These are phyloP conservation scores for Heterochromis multidens DNA, from an alignment of 2,113 vertebrate genomes.

Conservation along the genomic window DNA sequence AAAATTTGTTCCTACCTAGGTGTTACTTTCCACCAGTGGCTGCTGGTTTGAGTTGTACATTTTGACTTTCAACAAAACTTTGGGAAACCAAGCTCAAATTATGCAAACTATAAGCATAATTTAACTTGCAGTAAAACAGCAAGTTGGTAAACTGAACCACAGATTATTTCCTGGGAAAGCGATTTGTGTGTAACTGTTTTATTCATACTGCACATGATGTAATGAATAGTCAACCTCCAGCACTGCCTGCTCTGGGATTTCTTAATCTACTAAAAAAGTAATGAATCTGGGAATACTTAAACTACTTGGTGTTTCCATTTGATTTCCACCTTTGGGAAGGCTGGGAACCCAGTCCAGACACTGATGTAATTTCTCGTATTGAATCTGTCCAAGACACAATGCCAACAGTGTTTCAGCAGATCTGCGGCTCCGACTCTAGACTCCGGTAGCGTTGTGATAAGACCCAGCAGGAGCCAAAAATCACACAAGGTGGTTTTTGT, in stretches of 20 bases:
- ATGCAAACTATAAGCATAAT: neutral
- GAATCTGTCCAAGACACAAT: slow-evolving; percentile 52
- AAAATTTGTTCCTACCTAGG: neutral
- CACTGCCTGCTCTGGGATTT: neutral
- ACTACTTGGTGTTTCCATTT: slow-evolving; percentile 21
- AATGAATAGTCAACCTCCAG: slow-evolving; percentile 32
- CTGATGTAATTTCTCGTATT: slow-evolving; percentile 56
- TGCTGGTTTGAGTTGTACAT: neutral
- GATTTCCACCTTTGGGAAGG: slow-evolving; percentile 20
- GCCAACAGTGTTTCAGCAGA: slow-evolving; percentile 48
- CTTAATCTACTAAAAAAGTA: slow-evolving; percentile 16
- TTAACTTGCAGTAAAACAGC: neutral
- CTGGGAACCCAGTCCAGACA: slow-evolving; percentile 57
- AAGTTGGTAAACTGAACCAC: neutral
- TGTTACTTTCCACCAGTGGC: neutral
- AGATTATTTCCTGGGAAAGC: neutral
- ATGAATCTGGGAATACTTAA: slow-evolving; percentile 27
- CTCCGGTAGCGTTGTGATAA: slow-evolving; percentile 41
- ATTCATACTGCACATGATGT: slow-evolving; percentile 17
- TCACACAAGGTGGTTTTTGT: slow-evolving; percentile 62
- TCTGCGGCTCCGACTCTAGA: slow-evolving; percentile 13
- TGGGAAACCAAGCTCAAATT: neutral
- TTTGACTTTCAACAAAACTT: neutral
- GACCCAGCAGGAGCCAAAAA: slow-evolving; percentile 42
- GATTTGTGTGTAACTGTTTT: neutral